Conservation (phyloP, 2,797 vertebrate species). For the Hoplostethus mediterraneus region DNA sequence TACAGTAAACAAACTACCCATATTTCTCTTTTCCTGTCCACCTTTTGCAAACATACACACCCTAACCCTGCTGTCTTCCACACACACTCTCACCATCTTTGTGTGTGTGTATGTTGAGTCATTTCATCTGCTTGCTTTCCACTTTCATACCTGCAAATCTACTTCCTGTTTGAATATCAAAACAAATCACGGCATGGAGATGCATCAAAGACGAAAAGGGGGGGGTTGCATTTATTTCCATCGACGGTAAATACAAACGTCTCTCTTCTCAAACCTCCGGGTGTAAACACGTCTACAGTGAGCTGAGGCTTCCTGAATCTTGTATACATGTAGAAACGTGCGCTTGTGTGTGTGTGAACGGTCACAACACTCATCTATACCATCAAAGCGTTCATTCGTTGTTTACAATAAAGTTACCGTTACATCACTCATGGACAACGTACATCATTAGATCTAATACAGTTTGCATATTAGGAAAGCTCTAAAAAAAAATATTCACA, state of each 20-base stretch:
- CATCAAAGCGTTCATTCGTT: slow-evolving; percentile 32
- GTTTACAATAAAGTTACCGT: slow-evolving; percentile 60
- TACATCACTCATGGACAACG: slow-evolving; percentile 49
- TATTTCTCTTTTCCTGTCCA: slow-evolving; percentile 1
- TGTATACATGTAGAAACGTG: slow-evolving; percentile 36
- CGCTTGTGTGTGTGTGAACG: slow-evolving; percentile 26
- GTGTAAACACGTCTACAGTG: slow-evolving; percentile 52
- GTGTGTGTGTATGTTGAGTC: background rate
- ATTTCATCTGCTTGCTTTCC: slow-evolving; percentile 46
- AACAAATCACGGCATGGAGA: slow-evolving; percentile 62
- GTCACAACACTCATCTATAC: slow-evolving; percentile 30
- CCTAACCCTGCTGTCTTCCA: background rate
- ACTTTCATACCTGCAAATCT: slow-evolving; percentile 13
- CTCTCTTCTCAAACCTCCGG: slow-evolving; percentile 57
- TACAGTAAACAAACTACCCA: background rate
- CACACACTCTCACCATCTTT: background rate
- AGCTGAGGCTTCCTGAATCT: slow-evolving; percentile 62
- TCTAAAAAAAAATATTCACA: slow-evolving; percentile 78
- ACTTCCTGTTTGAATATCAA: slow-evolving; percentile 26
- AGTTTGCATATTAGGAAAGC: slow-evolving; percentile 74
- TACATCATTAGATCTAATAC: slow-evolving; percentile 70
- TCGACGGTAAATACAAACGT: slow-evolving; percentile 79
- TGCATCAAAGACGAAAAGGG: slow-evolving; percentile 48
- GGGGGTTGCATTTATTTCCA: slow-evolving; percentile 80
- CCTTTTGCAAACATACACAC: slow-evolving; percentile 16